phyloP scores from a whole-genome alignment of 1,140 invertebrate species.

The Drosophila malerkotliana region DNA sequence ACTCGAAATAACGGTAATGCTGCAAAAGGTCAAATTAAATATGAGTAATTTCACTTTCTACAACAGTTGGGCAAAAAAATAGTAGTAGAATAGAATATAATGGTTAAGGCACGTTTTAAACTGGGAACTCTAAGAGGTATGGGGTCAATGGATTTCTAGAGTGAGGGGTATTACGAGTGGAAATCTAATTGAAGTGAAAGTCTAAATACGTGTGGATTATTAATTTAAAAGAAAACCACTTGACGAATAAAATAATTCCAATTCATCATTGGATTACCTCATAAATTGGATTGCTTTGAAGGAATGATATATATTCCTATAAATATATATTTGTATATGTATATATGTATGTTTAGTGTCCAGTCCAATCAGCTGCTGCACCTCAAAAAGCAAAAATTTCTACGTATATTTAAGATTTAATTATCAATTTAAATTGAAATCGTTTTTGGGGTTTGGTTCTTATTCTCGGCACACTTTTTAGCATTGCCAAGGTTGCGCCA shows the following conservation, averaged over 20 bases:
- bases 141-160: constrained; percentile 21
- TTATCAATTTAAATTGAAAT: constrained; percentile 72
- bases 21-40: constrained; percentile 61
- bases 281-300: constrained; percentile 15
- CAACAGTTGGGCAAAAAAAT: constrained; percentile 5
- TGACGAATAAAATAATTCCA: background rate
- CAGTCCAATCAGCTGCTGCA: constrained; percentile 21
- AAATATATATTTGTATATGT: background rate
- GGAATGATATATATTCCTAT: constrained; percentile 8
- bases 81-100: constrained; percentile 3
- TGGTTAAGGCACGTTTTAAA: constrained; percentile 25
- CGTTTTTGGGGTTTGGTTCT: constrained; percentile 38
- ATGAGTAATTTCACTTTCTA: constrained; percentile 35
- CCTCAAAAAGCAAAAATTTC: constrained; percentile 39
- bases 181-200: background rate
- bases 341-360: background rate
- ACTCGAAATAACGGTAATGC: constrained; percentile 40
- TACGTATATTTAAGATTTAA: constrained; percentile 55
- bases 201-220: background rate
- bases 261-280: constrained; percentile 30
- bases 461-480: constrained; percentile 28
- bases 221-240: background rate
- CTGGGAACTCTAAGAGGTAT: constrained; percentile 15
- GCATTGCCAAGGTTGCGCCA: constrained; percentile 34
- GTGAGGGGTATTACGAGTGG: background rate